Conservation (phyloP, 1,140 invertebrate species). For the Trissolcus basalis region DNA sequence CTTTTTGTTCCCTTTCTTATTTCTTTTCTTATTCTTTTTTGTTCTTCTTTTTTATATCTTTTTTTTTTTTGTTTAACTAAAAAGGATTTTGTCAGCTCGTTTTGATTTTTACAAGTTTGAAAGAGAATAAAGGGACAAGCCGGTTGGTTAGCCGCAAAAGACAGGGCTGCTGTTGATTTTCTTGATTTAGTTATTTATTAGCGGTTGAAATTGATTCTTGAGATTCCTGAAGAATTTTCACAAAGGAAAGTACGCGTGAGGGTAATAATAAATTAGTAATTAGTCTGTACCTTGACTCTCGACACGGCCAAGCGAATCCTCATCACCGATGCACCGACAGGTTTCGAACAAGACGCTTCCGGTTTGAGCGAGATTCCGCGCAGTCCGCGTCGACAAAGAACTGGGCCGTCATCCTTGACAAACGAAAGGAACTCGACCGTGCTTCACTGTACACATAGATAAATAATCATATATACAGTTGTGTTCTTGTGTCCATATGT, state of each 20-base stretch:
- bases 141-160: too few relatives aligned
- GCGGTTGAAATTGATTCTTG: conserved; percentile 1
- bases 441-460: conserved; percentile 12
- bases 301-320: conserved; percentile 29
- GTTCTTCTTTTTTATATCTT: too few relatives aligned
- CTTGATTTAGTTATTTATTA: conserved; percentile 12
- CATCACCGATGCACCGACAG: conserved; percentile 22
- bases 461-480: conserved; percentile 2
- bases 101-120: too few relatives aligned
- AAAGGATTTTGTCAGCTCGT: too few relatives aligned
- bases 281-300: conserved; percentile 41
- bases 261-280: conserved; percentile 12
- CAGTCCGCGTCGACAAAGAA: conserved; percentile 51
- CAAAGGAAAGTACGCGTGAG: conserved; percentile 12
- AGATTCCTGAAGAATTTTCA: conserved; percentile 6
- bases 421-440: conserved; percentile 55
- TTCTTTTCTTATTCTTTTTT: conserved; percentile 30
- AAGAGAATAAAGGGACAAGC: too few relatives aligned
- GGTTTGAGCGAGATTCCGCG: conserved; percentile 48
- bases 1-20: too few relatives aligned
- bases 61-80: too few relatives aligned
- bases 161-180: conserved; percentile 27
- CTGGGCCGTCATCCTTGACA: conserved; percentile 57
- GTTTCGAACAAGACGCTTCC: conserved; percentile 49
- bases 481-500: conserved; percentile 1